A percentile compares a stretch with the other conserved stretches of the same genome.
Evolutionary conservation across 1,140 invertebrate species (phyloP).

Genomic region (Zaprionus camerounensis): DNA sequence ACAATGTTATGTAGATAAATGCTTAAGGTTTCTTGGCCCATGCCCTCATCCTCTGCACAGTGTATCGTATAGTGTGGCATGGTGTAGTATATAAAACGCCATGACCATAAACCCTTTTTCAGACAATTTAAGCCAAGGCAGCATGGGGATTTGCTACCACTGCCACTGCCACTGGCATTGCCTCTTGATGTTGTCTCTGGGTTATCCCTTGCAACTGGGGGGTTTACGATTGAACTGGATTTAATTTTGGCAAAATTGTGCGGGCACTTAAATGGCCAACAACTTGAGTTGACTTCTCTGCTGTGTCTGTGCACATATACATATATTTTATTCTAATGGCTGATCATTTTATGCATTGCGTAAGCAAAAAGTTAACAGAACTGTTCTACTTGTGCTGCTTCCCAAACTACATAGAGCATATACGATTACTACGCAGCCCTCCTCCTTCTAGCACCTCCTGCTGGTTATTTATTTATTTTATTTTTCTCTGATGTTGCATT

Average conservation of each 20-base stretch:
- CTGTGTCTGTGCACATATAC: neutral
- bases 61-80: conserved; percentile 17
- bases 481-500: conserved; percentile 49
- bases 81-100: conserved; percentile 69
- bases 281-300: conserved; percentile 53
- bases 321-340: conserved; percentile 15
- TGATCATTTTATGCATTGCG: conserved; percentile 42
- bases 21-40: conserved; percentile 50
- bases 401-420: neutral
- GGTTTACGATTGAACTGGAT: conserved; percentile 77
- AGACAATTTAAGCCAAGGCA: conserved; percentile 79
- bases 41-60: neutral
- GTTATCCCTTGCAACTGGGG: conserved; percentile 45
- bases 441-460: neutral
- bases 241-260: conserved; percentile 77
- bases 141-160: conserved; percentile 67
- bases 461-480: conserved; percentile 60
- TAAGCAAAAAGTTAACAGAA: conserved; percentile 36
- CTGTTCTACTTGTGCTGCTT: neutral
- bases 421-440: neutral
- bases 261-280: conserved; percentile 73
- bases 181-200: conserved; percentile 27
- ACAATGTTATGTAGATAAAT: conserved; percentile 76
- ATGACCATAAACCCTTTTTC: conserved; percentile 81
- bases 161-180: neutral